phyloP scores from a whole-genome alignment of 1,140 invertebrate species.

The Drosophila cardini region DNA sequence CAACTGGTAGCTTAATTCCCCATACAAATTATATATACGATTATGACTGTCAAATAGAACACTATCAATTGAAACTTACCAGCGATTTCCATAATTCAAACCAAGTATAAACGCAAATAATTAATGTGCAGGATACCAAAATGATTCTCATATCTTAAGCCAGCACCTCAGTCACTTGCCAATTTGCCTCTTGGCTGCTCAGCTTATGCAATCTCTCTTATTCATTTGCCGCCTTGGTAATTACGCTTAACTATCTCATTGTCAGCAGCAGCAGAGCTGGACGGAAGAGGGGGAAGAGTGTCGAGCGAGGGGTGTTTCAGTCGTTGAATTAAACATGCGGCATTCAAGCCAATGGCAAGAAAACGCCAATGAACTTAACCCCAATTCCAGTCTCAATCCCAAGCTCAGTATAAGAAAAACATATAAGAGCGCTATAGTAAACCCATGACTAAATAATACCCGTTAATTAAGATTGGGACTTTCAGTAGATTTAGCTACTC shows the following conservation, averaged over 20 bases:
- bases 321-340: slow-evolving; percentile 58
- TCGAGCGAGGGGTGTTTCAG: background rate
- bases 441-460: no score
- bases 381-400: slow-evolving; percentile 9
- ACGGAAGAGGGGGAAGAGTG: background rate
- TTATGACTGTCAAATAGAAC: slow-evolving; percentile 3
- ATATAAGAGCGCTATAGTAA: no score
- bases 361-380: slow-evolving; percentile 11
- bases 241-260: slow-evolving; percentile 78
- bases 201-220: slow-evolving; percentile 14
- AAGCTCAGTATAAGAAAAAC: slow-evolving; percentile 2
- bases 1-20: no score
- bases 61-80: background rate
- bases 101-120: slow-evolving; percentile 54
- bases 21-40: no score
- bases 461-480: no score
- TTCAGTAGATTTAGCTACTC: no score
- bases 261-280: slow-evolving; percentile 42
- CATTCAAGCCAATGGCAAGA: slow-evolving; percentile 30
- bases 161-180: background rate
- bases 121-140: slow-evolving; percentile 48
- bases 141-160: slow-evolving; percentile 8
- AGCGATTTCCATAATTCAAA: background rate
- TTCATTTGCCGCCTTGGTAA: slow-evolving; percentile 67
- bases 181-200: slow-evolving; percentile 1